Base-by-base conservation (phyloP, 2,113 vertebrate genomes). In the Pomatorhinus ruficollis region DNA sequence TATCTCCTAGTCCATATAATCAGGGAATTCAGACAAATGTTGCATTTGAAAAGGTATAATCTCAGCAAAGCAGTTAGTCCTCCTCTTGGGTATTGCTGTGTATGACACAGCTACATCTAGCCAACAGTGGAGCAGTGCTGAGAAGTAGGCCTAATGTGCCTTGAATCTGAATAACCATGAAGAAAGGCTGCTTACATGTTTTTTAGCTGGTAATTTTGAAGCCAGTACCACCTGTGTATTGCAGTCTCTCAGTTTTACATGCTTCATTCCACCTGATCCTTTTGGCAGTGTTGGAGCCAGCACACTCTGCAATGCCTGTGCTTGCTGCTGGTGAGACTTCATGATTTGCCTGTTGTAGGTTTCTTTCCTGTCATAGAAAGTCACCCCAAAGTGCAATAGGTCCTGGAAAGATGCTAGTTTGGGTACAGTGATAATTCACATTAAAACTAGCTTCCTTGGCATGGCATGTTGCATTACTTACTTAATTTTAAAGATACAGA, bases 231-330 rank as follows among this genome's bases (percentile, higher is more conserved):
- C 7, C 37, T 47, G 13, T 3, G 8, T 47, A 2, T 70, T 88
- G 52, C 33, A 50, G 18, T 57, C 21, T 74, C 39, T 83, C 70
- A 21, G 22, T 22, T 14, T 53, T 70, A 12, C 3, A 2, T 50
- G 8, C 57, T 42, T 61, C 10, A 2, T 53, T 70, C 35, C 4
- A 28, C 15, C 28, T 42, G 16, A 8, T 2, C 10, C 16, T 72
- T 65, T 83, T 63, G 47, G 27, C 8, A 75, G 33, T n/a, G 33
- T 72, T 82, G 19, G 33, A 45, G 33, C 49, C 53, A 33, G 12
- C 5, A 2, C 5, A 0, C 11, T 28, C 10, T 23, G 35, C 22
- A 3, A 0, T 61, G 50, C 28, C 25, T 16, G 1, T 40, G 3
- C 40, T 9, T 70, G 24, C 33, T 93, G 21, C 47, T 89, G 10